Evolutionary conservation across 2,797 vertebrate genomes (phyloP), one percentile per base, ranked within the genome.

Genomic region (Parambassis ranga): DNA sequence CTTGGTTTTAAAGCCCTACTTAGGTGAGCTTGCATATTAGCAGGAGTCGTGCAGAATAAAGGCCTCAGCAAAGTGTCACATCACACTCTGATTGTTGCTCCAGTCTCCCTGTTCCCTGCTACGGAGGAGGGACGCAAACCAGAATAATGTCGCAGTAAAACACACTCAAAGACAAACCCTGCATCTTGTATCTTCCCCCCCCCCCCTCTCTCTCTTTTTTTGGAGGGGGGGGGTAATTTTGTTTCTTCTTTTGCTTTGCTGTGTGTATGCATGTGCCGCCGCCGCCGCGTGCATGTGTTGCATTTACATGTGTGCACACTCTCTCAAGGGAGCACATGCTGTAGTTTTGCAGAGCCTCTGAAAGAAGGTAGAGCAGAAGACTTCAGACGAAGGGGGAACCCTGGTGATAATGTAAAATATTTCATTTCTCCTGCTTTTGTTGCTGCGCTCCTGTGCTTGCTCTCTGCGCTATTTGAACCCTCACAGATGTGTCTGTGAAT

Each of bases 21-120:
- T 96, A 96, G 94, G 95, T 97, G 95, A 96, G 94, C 94, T 93
- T 91, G 94, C 95, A 93, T 95, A 95, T 95, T 93, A 94, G 93
- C 84, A 91, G 93, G 93, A 94, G 93, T 85, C 89, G 90, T 84
- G 82, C 65, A 31, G 87, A 89, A 96, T 92, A 88, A 96, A 96
- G 94, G 93, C 88, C 91, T 87, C 75, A 52, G 82, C 88, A 89
- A 90, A 92, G 91, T 91, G 88, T 91, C 86, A 88, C 89, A 92
- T 92, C 89, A 90, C 89, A 90, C 89, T 86, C 82, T 64, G 90
- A 81, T 89, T 86, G 87, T 89, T 83, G 83, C 83, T 82, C 67
- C 78, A 59, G 75, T 84, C 81, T 77, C 81, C 48, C 74, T 67
- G 71, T 82, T 80, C 63, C 76, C 81, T 52, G 52, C 85, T 75